Conservation (phyloP, 1,140 invertebrate species). For the Ridgeia piscesae region DNA sequence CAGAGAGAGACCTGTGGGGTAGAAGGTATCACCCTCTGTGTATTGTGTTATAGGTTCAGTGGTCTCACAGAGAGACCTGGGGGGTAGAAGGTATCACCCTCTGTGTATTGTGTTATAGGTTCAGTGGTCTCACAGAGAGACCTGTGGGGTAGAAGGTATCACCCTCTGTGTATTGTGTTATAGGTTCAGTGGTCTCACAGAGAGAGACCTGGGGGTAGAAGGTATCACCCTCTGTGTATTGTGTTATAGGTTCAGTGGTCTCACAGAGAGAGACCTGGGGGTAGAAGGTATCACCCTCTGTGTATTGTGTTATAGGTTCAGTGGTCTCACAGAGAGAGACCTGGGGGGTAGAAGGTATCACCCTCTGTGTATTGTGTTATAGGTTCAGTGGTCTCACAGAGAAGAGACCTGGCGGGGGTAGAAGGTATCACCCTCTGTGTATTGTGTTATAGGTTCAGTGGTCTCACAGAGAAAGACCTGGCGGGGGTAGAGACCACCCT, state of each 20-base stretch:
- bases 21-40: no score
- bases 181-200: no score
- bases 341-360: slow-evolving; percentile 26
- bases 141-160: no score
- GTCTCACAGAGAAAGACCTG: slow-evolving; percentile 48
- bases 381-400: no score
- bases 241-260: slow-evolving; percentile 52
- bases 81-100: no score
- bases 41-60: no score
- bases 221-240: background rate
- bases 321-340: slow-evolving; percentile 51
- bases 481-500: slow-evolving; percentile 46
- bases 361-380: background rate
- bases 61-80: no score
- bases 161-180: background rate
- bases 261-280: slow-evolving; percentile 48
- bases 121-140: no score
- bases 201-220: background rate
- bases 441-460: slow-evolving; percentile 50
- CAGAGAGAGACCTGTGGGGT: no score
- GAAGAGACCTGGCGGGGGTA: background rate
- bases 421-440: background rate
- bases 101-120: no score
- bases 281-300: slow-evolving; percentile 43
- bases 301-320: slow-evolving; percentile 43